A percentile compares a stretch with the other conserved stretches of the same genome.
Conservation (phyloP, 2,797 vertebrate species). For the Brotula barbata region DNA sequence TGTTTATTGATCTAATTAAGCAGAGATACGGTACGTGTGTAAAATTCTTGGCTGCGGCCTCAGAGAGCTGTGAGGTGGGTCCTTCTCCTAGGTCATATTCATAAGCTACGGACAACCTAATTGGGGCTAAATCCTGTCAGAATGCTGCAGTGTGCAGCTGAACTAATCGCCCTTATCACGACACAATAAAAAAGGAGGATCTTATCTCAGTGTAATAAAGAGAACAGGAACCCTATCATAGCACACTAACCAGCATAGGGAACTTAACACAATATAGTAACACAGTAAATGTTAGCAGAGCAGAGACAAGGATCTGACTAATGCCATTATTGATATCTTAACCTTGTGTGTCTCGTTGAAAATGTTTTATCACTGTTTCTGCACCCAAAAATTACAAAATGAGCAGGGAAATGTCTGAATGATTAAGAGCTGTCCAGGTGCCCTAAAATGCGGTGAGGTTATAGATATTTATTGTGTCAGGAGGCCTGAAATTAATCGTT, state of each 20-base stretch:
- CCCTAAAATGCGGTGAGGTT: too few relatives aligned
- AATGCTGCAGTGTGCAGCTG: slow-evolving; percentile 31
- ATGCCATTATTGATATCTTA: too few relatives aligned
- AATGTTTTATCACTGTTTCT: too few relatives aligned
- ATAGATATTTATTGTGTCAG: too few relatives aligned
- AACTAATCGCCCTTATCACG: slow-evolving; percentile 41
- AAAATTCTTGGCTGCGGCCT: slow-evolving; percentile 11
- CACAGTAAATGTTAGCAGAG: not conserved
- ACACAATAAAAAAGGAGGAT: slow-evolving; percentile 45
- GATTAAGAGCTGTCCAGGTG: too few relatives aligned
- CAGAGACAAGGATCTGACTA: not conserved
- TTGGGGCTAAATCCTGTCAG: slow-evolving; percentile 39
- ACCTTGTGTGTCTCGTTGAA: too few relatives aligned
- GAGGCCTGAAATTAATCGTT: too few relatives aligned
- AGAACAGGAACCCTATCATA: slow-evolving; percentile 26
- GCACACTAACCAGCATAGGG: slow-evolving; percentile 20
- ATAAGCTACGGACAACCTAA: slow-evolving; percentile 43
- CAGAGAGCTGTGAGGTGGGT: not conserved
- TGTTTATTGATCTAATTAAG: slow-evolving; percentile 40
- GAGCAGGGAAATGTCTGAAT: too few relatives aligned
- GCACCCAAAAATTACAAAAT: too few relatives aligned
- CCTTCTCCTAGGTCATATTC: slow-evolving; percentile 12
- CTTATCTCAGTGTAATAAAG: slow-evolving; percentile 44
- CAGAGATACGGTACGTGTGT: slow-evolving; percentile 15
- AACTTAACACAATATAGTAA: slow-evolving; percentile 17